Evolutionary conservation across 1,140 invertebrate genomes (phyloP).

Genomic region (Anastatus disparis): DNA sequence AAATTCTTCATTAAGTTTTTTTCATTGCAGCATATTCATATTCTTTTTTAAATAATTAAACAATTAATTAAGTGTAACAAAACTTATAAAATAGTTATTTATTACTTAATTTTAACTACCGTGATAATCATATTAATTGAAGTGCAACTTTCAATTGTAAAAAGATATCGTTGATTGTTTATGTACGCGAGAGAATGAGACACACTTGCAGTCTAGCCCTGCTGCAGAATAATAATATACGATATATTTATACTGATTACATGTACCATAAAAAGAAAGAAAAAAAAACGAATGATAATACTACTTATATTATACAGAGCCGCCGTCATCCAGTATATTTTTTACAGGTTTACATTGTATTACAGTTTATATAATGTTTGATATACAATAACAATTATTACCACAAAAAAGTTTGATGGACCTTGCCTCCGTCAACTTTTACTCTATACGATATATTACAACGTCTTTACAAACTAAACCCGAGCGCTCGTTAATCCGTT

Average conservation of each 20-base stretch:
- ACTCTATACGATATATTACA: conserved; percentile 56
- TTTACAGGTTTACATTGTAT: conserved; percentile 70
- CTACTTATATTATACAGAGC: conserved; percentile 67
- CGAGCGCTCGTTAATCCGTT: conserved; percentile 52
- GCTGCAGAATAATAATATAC: conserved; percentile 63
- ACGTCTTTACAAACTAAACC: conserved; percentile 49
- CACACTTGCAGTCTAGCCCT: conserved; percentile 45
- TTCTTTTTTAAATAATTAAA: too few species aligned
- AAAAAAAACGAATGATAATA: conserved; percentile 65
- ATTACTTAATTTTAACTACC: background rate
- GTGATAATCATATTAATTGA: too few species aligned
- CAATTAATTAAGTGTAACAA: too few species aligned
- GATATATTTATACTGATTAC: conserved; percentile 68
- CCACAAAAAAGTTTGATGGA: conserved; percentile 49
- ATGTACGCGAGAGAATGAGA: conserved; percentile 41
- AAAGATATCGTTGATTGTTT: background rate
- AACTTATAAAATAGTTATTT: too few species aligned
- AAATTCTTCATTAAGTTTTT: too few species aligned
- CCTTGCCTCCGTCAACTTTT: conserved; percentile 44
- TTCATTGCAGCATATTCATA: too few species aligned
- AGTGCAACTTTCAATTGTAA: conserved; percentile 21
- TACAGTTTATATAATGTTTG: conserved; percentile 68
- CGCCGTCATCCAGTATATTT: conserved; percentile 68
- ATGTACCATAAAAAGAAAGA: conserved; percentile 67
- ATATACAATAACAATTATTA: conserved; percentile 66